Evolutionary conservation across 1,140 invertebrate genomes (phyloP), one percentile per base, ranked within the genome.

Genomic region (Lordiphosa collinella): DNA sequence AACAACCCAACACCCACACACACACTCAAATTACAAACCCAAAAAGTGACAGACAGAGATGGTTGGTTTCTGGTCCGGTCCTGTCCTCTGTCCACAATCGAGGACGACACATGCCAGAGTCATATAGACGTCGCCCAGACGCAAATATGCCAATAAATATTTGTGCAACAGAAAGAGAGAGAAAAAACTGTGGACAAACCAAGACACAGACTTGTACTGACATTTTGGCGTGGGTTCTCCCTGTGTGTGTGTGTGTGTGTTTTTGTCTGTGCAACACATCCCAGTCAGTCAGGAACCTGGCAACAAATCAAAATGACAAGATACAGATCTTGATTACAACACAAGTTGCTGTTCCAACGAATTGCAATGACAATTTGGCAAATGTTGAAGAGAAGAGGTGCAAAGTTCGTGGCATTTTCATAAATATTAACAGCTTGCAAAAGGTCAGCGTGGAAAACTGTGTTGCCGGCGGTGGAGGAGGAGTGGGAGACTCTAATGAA

Each of bases 291-390:
- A 36, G 29, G 38, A 46, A 61, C 47, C 36, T 40, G 44, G 36
- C 35, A 32, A 62, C 68, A 67, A 67, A 65, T 66, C 60, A 64
- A 67, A 74, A 40, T 68, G 70, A 74, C 65, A 69, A 74, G 65
- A 74, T 69, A 69, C 34, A 58, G 55, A 74, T 75, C 72, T 75
- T 74, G 70, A 75, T 75, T 75, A 69, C 57, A 35, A 38, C 22
- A 46, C 31, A 12, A 13, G n/a, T 35, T 59, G 50, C 46, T 40
- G 36, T 49, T 50, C 56, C 55, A 53, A 48, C 58, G 54, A 48
- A 55, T 56, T 57, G 48, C 40, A 57, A 73, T 73, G 59, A 64
- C 70, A 74, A 74, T 73, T 75, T 74, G 70, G 59, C 72, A 75
- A 64, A 64, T 64, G 63, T 49, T 31, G 32, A 38, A 37, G 29